Base-by-base conservation (phyloP, 2,797 vertebrate species). In the Pteronotus mesoamericanus region DNA sequence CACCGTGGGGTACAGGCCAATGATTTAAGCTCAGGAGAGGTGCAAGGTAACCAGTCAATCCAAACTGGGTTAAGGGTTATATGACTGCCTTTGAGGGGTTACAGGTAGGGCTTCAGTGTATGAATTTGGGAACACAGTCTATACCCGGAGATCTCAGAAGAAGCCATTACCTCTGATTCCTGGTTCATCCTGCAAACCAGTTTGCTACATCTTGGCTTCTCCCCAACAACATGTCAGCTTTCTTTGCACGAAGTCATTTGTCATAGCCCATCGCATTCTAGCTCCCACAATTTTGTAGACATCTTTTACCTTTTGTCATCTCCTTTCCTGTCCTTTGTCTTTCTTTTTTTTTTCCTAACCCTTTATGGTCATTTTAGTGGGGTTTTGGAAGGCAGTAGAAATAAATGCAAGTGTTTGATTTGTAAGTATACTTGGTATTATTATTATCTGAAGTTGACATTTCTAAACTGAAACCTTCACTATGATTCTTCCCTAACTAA, bases 21-120 rank as follows among this genome's bases (percentile, higher is more conserved):
- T 57, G 15, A 94, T 59, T 91, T 91, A 89, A 94, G 85, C 21
- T n/a, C 57, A n/a, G 12, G 26, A 94, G 51, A 57, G 16, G 2
- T 77, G 57, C 61, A 68, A 91, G 86, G 77, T 42, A 57, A 34
- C 72, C 57, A 96, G 18, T 68, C 90, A 68, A 96, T 88, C 11
- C 24, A 96, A 57, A 46, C 82, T 68, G 72, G 84, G 61, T 44
- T 44, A n/a, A 51, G 1, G 51, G 89, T 57, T 96, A 78, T 26
- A 78, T 4, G 44, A 42, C 72, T 34, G 77, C n/a, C 82, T 3
- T 64, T 53, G 44, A n/a, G 6, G 5, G 61, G 32, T 32, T 59
- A 32, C 59, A 34, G 29, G 42, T 51, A 39, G 26, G 14, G 19
- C 29, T 72, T 78, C 61, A 37, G 42, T 44, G 37, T 22, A 51